Conservation (phyloP, 2,888 invertebrate genomes). For the Hetaerina titia region DNA sequence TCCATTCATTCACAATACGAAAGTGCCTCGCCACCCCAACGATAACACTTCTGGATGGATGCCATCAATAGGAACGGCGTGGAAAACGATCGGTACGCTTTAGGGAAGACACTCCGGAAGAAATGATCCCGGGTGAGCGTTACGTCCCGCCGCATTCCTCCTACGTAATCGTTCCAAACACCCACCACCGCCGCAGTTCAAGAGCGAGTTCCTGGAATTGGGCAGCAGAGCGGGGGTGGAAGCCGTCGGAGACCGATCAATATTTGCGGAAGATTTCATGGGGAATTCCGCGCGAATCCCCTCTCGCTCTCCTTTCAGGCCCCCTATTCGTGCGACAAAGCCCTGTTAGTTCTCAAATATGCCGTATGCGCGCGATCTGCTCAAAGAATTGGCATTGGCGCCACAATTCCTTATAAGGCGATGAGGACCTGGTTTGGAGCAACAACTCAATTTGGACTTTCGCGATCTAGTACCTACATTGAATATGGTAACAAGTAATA, state of each 20-base stretch:
- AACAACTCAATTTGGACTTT: no score
- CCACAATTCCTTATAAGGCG: constrained; percentile 18
- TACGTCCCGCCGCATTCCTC: constrained; percentile 56
- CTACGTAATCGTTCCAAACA: constrained; percentile 50
- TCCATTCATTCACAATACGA: neutral
- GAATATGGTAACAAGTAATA: no score
- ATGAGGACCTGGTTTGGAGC: neutral
- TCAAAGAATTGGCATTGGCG: neutral
- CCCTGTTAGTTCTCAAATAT: constrained; percentile 39
- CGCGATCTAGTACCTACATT: no score
- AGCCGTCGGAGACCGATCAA: constrained; percentile 45
- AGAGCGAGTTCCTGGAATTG: constrained; percentile 58
- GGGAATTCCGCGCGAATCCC: constrained; percentile 56
- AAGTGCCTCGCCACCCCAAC: neutral
- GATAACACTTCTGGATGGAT: neutral
- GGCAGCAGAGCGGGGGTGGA: constrained; percentile 46
- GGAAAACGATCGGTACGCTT: neutral
- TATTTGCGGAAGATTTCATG: constrained; percentile 53
- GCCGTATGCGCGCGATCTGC: constrained; percentile 33
- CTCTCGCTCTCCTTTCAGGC: neutral
- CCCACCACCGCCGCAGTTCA: constrained; percentile 56
- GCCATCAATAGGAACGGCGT: neutral
- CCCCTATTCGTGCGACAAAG: neutral
- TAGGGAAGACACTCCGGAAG: constrained; percentile 13
- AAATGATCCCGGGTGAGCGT: neutral